phyloP scores from a whole-genome alignment of 2,888 invertebrate species.

The Siphonodentalium dalli region DNA sequence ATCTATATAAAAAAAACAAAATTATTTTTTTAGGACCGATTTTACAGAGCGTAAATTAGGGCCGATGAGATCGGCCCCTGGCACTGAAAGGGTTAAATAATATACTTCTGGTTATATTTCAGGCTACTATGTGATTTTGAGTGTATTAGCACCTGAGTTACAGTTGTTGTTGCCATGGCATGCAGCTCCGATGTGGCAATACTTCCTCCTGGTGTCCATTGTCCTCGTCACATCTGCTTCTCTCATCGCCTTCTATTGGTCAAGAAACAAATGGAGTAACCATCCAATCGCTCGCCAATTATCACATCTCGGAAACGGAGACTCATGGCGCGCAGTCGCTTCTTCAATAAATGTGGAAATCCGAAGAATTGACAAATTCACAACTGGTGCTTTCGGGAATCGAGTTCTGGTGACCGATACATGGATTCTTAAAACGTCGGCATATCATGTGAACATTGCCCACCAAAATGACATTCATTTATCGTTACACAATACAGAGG shows the following conservation, averaged over 20 bases:
- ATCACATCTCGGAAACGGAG: constrained; percentile 43
- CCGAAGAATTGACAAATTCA: constrained; percentile 69
- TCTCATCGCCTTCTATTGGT: constrained; percentile 74
- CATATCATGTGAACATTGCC: constrained; percentile 77
- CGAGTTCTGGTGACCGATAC: constrained; percentile 74
- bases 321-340: constrained; percentile 74
- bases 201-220: constrained; percentile 40
- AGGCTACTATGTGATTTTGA: constrained; percentile 57
- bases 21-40: too few species aligned
- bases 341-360: constrained; percentile 78
- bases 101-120: constrained; percentile 25
- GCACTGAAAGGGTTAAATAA: too few species aligned
- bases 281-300: constrained; percentile 81
- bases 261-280: constrained; percentile 72
- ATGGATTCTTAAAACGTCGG: constrained; percentile 85
- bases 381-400: constrained; percentile 55
- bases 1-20: too few species aligned
- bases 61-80: too few species aligned
- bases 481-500: constrained; percentile 74
- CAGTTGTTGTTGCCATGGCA: constrained; percentile 38
- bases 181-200: constrained; percentile 35
- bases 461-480: constrained; percentile 81
- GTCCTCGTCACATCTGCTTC: constrained; percentile 68
- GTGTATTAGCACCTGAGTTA: constrained; percentile 39
- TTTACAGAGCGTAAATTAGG: too few species aligned